Evolutionary conservation across 2,113 vertebrate genomes (phyloP).

Genomic region (Tor tambroides): DNA sequence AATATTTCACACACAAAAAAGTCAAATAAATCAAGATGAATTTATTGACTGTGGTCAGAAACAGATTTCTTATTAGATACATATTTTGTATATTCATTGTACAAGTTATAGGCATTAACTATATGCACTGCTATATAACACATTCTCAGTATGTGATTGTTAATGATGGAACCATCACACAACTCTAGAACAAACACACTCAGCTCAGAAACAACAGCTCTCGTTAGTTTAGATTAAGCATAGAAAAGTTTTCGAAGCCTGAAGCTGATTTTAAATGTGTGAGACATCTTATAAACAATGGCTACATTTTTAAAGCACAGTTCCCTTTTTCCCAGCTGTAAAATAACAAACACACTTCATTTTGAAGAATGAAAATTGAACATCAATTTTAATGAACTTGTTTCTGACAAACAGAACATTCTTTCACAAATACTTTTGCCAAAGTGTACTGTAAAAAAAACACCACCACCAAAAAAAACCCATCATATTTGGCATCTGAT

Average conservation of each 20-base stretch:
- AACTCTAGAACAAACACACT: constrained; percentile 14
- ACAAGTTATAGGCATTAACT: constrained; percentile 9
- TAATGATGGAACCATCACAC: constrained; percentile 4
- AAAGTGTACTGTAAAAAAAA: background rate
- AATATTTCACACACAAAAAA: background rate
- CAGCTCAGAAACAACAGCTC: background rate
- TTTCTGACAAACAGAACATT: background rate
- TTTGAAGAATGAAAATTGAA: constrained; percentile 15
- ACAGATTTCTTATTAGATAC: constrained; percentile 8
- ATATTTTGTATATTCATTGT: background rate
- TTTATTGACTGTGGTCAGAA: constrained; percentile 27
- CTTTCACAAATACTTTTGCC: background rate
- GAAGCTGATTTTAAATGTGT: constrained; percentile 6
- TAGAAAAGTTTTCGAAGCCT: background rate
- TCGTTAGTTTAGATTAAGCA: background rate
- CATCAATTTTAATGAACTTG: constrained; percentile 3
- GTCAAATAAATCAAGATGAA: background rate
- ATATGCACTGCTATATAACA: background rate
- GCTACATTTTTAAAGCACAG: background rate
- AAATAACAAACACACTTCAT: background rate
- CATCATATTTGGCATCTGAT: background rate
- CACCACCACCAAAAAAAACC: too few species aligned
- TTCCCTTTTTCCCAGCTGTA: background rate
- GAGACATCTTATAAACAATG: background rate
- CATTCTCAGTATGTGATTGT: constrained; percentile 15